Evolutionary conservation across 2,888 invertebrate species (phyloP).

Genomic region (Sabatieria punctata): DNA sequence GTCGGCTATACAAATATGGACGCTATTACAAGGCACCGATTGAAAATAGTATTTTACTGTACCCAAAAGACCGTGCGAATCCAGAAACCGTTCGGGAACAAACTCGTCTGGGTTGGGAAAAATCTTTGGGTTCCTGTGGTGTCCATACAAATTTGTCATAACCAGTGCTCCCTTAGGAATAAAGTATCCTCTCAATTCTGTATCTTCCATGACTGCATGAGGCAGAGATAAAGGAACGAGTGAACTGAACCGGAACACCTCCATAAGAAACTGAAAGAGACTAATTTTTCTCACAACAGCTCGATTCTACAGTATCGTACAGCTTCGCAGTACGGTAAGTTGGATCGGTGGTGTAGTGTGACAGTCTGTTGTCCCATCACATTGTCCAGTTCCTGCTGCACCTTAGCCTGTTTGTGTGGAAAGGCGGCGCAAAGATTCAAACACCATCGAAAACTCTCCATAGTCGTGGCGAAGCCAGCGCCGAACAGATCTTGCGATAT

Average conservation of each 20-base stretch:
- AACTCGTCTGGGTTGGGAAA: constrained; percentile 7
- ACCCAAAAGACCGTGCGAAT: too few relatives aligned
- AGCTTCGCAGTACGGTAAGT: constrained; percentile 3
- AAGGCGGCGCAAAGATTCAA: constrained; percentile 4
- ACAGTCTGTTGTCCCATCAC: not conserved
- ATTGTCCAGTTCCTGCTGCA: constrained; percentile 4
- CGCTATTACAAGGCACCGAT: too few relatives aligned
- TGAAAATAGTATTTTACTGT: too few relatives aligned
- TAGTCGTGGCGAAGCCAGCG: constrained; percentile 10
- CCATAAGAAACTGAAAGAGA: constrained; percentile 1
- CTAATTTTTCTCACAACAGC: not conserved
- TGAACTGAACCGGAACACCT: constrained; percentile 5
- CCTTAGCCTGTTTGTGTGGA: constrained; percentile 6
- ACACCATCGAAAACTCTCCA: constrained; percentile 10
- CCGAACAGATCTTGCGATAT: constrained; percentile 10
- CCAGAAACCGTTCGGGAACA: constrained; percentile 10
- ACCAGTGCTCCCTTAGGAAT: constrained; percentile 7
- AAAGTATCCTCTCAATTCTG: constrained; percentile 6
- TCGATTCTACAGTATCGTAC: not conserved
- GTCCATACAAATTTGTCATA: constrained; percentile 7
- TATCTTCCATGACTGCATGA: constrained; percentile 6
- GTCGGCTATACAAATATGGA: too few relatives aligned
- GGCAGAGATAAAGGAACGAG: constrained; percentile 9
- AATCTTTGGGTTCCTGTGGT: constrained; percentile 7
- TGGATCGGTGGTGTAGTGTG: not conserved